Base-by-base conservation (phyloP, 2,888 invertebrate species). In the Dryococelus australis region DNA sequence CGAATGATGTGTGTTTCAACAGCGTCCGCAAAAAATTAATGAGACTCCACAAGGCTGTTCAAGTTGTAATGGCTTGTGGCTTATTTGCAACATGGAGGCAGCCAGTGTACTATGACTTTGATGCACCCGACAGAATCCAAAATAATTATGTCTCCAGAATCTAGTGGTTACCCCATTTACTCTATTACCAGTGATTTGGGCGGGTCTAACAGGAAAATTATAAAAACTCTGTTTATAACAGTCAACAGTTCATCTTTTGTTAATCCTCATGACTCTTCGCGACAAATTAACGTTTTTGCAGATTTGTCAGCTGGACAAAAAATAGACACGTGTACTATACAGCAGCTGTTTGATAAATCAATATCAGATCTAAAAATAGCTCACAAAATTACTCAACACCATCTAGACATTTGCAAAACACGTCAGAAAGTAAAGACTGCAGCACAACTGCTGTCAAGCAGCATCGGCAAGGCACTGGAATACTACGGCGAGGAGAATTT, bases 201-300 rank as follows among this genome's bases (percentile, higher is more conserved):
- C n/a, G 83, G 83, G 26, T 28, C 28, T 26, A 83, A 83, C n/a
- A 83, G 28, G 24, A 83, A 35, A 35, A 6, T 81, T 12, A 12
- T 81, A 4, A 81, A 81, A 81, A 35, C 81, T 35, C 20, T 81
- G 35, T 26, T 13, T 28, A 35, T 27, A 27, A 16, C 13, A 16
- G 83, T 43, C n/a, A 83, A 28, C 28, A 83, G 26, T 28, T 83
- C 83, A 83, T n/a, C n/a, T n/a, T n/a, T n/a, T n/a, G n/a, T n/a
- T n/a, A n/a, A n/a, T n/a, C n/a, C n/a, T n/a, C n/a, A n/a, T n/a
- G n/a, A 83, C 24, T 83, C 83, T 83, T 83, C 83, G 9, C n/a
- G 83, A 83, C 2, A 83, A 26, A 83, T 83, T 20, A 13, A 26
- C 16, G 65, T 24, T 5, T 65, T 65, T 20, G 16, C 65, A 20